These are phyloP conservation scores for Hesperia comma DNA, from an alignment of 2,888 invertebrate genomes.

Conservation along the genomic window DNA sequence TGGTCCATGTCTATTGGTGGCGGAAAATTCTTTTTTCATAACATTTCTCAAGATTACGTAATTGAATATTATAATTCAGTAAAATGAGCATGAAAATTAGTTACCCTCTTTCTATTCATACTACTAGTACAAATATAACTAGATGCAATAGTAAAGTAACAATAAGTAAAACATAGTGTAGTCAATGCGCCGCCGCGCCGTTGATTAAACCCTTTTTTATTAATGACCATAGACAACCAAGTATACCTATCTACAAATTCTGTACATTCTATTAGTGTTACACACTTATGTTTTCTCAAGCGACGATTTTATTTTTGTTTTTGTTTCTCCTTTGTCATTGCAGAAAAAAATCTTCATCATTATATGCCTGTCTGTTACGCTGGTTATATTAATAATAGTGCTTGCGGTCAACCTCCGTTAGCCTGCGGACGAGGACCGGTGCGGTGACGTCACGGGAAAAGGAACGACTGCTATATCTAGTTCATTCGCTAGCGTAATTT, in stretches of 20 bases:
- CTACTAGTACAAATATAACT: too few species aligned
- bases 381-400: slow-evolving; percentile 90
- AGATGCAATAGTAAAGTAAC: background rate
- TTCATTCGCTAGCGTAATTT: slow-evolving; percentile 27
- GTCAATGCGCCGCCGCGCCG: background rate
- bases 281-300: background rate
- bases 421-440: slow-evolving; percentile 50
- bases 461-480: slow-evolving; percentile 29
- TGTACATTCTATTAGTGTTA: background rate
- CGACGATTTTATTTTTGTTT: slow-evolving; percentile 72
- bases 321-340: slow-evolving; percentile 85
- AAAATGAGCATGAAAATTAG: background rate
- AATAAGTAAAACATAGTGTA: background rate
- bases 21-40: background rate
- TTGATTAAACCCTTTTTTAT: background rate
- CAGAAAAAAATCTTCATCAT: slow-evolving; percentile 96
- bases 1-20: background rate
- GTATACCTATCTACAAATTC: too few species aligned
- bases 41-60: too few species aligned
- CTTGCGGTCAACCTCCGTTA: slow-evolving; percentile 77
- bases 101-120: background rate
- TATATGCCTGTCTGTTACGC: slow-evolving; percentile 91
- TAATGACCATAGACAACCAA: background rate
- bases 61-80: background rate
- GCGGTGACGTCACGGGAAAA: slow-evolving; percentile 52